A percentile compares a stretch with the other conserved stretches of the same genome.
phyloP scores from a whole-genome alignment of 1,140 invertebrate species.

The Hypothenemus hampei region DNA sequence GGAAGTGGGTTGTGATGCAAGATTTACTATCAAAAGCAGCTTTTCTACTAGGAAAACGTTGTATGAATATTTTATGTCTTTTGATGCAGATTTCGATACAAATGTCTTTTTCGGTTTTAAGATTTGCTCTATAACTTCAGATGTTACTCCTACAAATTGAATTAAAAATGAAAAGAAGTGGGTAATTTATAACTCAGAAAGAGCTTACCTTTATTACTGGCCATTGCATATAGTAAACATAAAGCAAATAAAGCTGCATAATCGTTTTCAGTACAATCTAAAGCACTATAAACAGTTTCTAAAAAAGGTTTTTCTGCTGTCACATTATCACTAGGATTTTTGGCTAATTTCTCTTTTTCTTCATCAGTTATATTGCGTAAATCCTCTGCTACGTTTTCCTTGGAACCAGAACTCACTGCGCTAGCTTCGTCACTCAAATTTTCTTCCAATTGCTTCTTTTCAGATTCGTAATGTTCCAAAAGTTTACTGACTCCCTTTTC shows the following conservation, averaged over 20 bases:
- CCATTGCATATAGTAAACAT: conserved; percentile 88
- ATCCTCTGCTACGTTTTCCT: conserved; percentile 38
- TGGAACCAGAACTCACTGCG: conserved; percentile 33
- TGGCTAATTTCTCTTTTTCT: conserved; percentile 75
- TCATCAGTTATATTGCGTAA: conserved; percentile 83
- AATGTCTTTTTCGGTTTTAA: conserved; percentile 47
- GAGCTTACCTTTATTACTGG: conserved; percentile 84
- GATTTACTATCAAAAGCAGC: conserved; percentile 71
- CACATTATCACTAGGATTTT: conserved; percentile 46
- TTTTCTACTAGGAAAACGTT: conserved; percentile 73
- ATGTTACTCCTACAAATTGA: conserved; percentile 61
- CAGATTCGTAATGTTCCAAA: conserved; percentile 45
- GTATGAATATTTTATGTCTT: conserved; percentile 54
- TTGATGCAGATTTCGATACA: conserved; percentile 33
- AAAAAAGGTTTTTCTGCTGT: conserved; percentile 74
- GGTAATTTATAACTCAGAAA: conserved; percentile 8
- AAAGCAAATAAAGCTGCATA: conserved; percentile 89
- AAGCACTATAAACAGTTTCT: conserved; percentile 77
- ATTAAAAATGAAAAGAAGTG: background rate
- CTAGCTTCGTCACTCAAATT: conserved; percentile 30
- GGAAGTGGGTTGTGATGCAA: conserved; percentile 76
- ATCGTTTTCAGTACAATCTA: conserved; percentile 88
- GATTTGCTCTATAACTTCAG: conserved; percentile 66
- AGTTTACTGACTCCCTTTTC: conserved; percentile 56
- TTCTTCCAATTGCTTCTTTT: conserved; percentile 27